phyloP scores from a whole-genome alignment of 2,113 vertebrate genomes.

The Cochlearius cochlearius region DNA sequence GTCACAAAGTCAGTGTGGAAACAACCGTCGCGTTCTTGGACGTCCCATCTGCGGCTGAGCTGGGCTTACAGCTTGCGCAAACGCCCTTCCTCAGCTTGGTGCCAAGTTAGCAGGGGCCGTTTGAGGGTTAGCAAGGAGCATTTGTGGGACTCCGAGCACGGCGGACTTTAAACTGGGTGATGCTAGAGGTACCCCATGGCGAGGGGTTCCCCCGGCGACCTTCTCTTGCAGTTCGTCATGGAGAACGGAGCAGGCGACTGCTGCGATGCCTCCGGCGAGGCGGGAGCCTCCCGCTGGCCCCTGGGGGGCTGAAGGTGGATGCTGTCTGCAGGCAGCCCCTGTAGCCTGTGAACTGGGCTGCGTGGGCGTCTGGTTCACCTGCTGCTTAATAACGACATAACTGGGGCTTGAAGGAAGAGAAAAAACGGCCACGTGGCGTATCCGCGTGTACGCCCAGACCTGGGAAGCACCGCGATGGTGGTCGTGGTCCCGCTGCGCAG shows the following conservation, averaged over 20 bases:
- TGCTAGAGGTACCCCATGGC: no score
- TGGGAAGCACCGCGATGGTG: background rate
- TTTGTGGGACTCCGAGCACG: background rate
- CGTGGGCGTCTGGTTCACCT: no score
- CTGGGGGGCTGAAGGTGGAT: no score
- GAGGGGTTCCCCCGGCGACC: background rate
- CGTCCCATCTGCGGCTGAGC: background rate
- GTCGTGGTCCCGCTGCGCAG: background rate
- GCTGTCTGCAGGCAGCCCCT: background rate
- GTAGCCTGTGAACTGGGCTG: no score
- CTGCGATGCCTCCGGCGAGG: background rate
- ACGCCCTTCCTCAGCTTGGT: background rate
- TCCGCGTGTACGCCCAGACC: background rate
- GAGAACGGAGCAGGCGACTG: background rate
- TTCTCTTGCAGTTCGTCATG: background rate
- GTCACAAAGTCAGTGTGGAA: background rate
- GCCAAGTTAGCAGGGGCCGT: background rate
- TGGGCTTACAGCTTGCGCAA: background rate
- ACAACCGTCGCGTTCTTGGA: background rate
- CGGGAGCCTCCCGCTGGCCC: background rate
- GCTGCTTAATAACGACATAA: background rate
- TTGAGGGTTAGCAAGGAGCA: background rate
- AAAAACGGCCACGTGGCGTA: fast-evolving
- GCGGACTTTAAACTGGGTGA: background rate
- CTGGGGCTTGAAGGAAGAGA: background rate